Conservation (phyloP, 2,888 invertebrate genomes). For the Metacarcinus magister region DNA sequence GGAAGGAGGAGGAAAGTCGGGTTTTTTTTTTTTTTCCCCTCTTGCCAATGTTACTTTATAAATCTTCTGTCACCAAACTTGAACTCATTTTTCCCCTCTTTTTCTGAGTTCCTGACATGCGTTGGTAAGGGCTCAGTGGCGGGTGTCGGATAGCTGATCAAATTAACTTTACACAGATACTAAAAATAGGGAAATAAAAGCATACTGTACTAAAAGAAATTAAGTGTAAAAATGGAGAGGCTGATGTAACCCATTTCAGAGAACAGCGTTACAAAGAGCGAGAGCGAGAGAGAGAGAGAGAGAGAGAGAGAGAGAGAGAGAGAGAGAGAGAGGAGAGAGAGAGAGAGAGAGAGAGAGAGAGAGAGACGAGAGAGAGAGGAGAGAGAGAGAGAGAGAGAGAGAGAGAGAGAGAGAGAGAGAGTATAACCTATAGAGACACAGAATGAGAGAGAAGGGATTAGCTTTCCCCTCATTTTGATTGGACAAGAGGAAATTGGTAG, state of each 20-base stretch:
- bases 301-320: slow-evolving; percentile 48
- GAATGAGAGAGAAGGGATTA: neutral
- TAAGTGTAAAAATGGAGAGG: neutral
- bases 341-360: too few species aligned
- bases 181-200: neutral
- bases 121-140: neutral
- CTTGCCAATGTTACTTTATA: neutral
- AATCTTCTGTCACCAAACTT: neutral
- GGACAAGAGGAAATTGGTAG: neutral
- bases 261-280: neutral
- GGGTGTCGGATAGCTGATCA: neutral
- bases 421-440: neutral
- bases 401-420: slow-evolving; percentile 39
- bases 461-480: neutral
- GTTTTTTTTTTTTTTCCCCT: neutral
- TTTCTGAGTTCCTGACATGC: neutral
- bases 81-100: neutral
- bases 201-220: neutral
- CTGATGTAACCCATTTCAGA: neutral
- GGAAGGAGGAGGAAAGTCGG: neutral
- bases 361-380: slow-evolving; percentile 34
- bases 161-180: neutral
- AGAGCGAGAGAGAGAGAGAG: neutral
- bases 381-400: slow-evolving; percentile 39
- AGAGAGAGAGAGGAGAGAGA: slow-evolving; percentile 9